Evolutionary conservation across 2,113 vertebrate genomes (phyloP).

Genomic region (Neogale vison): DNA sequence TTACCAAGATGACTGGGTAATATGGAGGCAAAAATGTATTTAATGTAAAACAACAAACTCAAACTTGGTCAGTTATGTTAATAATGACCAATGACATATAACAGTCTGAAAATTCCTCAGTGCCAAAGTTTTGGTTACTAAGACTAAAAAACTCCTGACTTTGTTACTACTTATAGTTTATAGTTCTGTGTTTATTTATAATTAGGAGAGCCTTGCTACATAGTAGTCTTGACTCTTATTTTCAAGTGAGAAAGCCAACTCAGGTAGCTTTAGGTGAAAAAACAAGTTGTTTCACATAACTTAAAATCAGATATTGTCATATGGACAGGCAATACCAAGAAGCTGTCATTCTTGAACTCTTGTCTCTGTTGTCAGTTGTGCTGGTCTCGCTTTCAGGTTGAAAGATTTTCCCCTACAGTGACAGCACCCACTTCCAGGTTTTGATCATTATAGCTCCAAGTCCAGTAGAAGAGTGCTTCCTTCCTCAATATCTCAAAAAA

Average conservation of each 20-base stretch:
- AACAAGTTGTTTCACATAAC: neutral
- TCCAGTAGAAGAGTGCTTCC: neutral
- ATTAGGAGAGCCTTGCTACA: neutral
- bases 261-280: neutral
- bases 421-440: neutral
- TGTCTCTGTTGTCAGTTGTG: neutral
- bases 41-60: neutral
- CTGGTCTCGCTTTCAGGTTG: neutral
- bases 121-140: conserved; percentile 4
- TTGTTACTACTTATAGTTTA: neutral
- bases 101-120: neutral
- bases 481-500: neutral
- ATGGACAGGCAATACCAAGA: neutral
- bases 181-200: neutral
- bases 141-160: neutral
- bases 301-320: conserved; percentile 6
- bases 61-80: neutral
- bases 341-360: neutral
- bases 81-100: neutral
- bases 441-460: neutral
- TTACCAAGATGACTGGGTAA: neutral
- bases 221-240: neutral
- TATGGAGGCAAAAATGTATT: neutral
- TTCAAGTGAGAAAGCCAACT: neutral
- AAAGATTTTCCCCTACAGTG: neutral